These are phyloP conservation scores for Zaprionus lachaisei DNA, from an alignment of 1,140 invertebrate species.

Conservation along the genomic window DNA sequence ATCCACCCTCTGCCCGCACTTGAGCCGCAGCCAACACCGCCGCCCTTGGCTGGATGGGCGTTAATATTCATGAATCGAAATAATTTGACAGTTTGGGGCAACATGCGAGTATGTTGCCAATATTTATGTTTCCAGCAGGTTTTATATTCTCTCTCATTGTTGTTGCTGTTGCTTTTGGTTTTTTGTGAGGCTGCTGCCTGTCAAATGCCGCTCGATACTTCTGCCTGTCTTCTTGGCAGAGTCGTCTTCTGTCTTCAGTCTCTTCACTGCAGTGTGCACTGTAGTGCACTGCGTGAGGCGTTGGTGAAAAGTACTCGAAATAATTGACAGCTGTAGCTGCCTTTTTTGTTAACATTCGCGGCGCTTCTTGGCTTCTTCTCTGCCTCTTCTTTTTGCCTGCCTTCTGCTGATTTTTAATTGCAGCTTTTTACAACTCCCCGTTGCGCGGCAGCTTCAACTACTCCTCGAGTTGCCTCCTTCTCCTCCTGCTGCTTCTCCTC, in stretches of 20 bases:
- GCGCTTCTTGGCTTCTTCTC: conserved; percentile 29
- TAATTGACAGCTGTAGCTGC: conserved; percentile 82
- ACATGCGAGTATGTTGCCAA: conserved; percentile 76
- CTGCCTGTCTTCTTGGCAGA: conserved; percentile 15
- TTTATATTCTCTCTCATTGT: conserved; percentile 9
- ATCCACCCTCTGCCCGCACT: not conserved
- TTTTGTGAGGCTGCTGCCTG: conserved; percentile 38
- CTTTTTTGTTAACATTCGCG: conserved; percentile 72
- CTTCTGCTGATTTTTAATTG: conserved; percentile 71
- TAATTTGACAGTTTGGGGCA: conserved; percentile 83
- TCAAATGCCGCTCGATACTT: conserved; percentile 44
- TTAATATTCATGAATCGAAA: conserved; percentile 84
- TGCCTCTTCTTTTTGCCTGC: not conserved
- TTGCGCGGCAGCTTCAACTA: conserved; percentile 41
- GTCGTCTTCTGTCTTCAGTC: conserved; percentile 27
- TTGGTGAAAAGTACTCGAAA: conserved; percentile 83
- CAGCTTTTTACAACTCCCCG: conserved; percentile 74
- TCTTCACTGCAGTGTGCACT: conserved; percentile 5
- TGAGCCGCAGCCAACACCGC: not conserved
- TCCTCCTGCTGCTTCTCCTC: not conserved
- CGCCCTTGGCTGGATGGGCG: conserved; percentile 56
- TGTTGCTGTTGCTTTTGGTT: conserved; percentile 14
- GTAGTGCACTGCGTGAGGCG: conserved; percentile 73
- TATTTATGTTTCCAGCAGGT: conserved; percentile 67
- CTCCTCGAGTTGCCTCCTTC: not conserved